Percentiles rank a stretch among this genome's conserved stretches.
Conservation (phyloP, 2,888 invertebrate genomes). For the Harpalus rubripes region DNA sequence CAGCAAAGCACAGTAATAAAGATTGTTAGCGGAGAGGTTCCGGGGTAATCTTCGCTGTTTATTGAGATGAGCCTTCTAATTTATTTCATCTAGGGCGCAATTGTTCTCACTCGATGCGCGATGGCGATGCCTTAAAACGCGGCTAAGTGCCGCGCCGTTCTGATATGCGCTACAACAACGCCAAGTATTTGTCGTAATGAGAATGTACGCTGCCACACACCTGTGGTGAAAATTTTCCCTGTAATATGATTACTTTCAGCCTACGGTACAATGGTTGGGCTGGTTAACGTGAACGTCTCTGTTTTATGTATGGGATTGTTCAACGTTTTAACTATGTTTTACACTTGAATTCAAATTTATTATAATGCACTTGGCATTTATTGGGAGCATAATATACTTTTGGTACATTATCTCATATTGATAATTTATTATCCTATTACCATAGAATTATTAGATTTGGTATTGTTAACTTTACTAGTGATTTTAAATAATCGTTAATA, state of each 20-base stretch:
- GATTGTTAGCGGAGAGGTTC: constrained; percentile 19
- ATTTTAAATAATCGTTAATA: no score
- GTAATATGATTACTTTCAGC: constrained; percentile 51
- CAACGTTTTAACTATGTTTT: constrained; percentile 50
- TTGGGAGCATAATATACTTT: background rate
- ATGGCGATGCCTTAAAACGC: constrained; percentile 51
- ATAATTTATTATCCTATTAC: no score
- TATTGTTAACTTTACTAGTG: no score
- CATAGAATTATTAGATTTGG: no score
- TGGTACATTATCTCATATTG: background rate
- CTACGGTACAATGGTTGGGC: constrained; percentile 23
- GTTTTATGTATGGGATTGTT: constrained; percentile 51
- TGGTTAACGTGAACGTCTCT: constrained; percentile 24
- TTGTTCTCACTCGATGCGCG: constrained; percentile 32
- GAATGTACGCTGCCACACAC: constrained; percentile 51
- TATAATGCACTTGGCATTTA: constrained; percentile 16
- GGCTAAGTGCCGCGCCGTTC: constrained; percentile 42
- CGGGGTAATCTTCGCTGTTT: constrained; percentile 59
- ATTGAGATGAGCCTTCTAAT: constrained; percentile 62
- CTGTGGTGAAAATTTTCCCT: constrained; percentile 53
- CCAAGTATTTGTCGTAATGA: constrained; percentile 52
- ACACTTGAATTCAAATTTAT: constrained; percentile 36
- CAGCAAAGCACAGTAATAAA: constrained; percentile 63
- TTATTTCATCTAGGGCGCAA: constrained; percentile 63
- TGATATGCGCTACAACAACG: constrained; percentile 15